These are phyloP conservation scores for Aspidiotus rigidus DNA, from an alignment of 2,888 invertebrate genomes.

Conservation along the genomic window DNA sequence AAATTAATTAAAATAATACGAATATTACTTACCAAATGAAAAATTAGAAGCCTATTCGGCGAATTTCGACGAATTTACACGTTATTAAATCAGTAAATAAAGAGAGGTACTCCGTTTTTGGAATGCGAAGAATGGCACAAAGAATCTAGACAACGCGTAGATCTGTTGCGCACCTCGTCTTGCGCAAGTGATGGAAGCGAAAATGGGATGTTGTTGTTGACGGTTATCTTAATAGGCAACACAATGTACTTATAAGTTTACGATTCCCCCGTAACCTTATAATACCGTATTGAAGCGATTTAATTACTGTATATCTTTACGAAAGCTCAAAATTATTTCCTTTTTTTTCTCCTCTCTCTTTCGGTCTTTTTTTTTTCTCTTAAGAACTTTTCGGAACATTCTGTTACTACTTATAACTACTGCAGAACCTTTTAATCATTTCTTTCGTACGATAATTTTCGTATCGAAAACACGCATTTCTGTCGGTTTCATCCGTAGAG, in stretches of 20 bases:
- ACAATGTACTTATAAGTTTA: conserved; percentile 22
- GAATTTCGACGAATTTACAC: conserved; percentile 32
- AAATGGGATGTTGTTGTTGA: conserved; percentile 32
- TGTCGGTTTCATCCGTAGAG: no score
- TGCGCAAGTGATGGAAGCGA: conserved; percentile 31
- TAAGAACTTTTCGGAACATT: background rate
- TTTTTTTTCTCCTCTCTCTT: background rate
- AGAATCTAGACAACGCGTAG: conserved; percentile 81
- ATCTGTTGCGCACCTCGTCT: conserved; percentile 26
- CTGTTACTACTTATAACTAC: no score
- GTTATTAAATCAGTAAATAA: conserved; percentile 33
- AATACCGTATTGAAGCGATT: background rate
- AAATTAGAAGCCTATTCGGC: conserved; percentile 31
- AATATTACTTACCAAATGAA: conserved; percentile 31
- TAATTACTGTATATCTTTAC: background rate
- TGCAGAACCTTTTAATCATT: conserved; percentile 11
- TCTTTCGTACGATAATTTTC: background rate
- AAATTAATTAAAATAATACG: conserved; percentile 17
- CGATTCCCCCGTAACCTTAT: background rate
- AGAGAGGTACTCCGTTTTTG: conserved; percentile 50
- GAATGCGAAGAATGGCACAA: conserved; percentile 96
- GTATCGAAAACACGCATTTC: background rate
- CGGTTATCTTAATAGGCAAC: conserved; percentile 31
- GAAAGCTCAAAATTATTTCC: background rate
- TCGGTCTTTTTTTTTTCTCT: conserved; percentile 10